phyloP scores from a whole-genome alignment of 2,113 vertebrate genomes.

The Chauna torquata region DNA sequence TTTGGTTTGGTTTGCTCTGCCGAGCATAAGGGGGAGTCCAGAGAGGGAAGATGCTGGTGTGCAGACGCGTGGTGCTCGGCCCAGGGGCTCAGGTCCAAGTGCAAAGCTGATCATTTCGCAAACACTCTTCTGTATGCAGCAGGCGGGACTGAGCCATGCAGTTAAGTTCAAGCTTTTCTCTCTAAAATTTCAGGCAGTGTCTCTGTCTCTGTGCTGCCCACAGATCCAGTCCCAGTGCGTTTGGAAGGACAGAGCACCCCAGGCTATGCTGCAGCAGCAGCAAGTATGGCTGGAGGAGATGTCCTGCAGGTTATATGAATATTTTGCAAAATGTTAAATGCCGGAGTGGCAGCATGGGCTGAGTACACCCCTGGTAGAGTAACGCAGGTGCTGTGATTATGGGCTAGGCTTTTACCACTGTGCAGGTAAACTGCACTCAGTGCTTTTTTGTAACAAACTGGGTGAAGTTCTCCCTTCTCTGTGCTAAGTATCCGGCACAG shows the following conservation, averaged over 20 bases:
- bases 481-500: neutral
- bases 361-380: neutral
- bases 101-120: neutral
- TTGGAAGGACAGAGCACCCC: neutral
- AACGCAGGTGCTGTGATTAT: neutral
- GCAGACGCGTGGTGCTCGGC: neutral
- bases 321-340: neutral
- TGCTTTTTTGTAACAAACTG: neutral
- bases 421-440: neutral
- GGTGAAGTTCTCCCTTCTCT: neutral
- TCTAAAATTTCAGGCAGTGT: neutral
- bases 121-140: fast-evolving
- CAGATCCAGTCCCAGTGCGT: neutral
- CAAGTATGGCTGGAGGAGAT: neutral
- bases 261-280: neutral
- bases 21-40: neutral
- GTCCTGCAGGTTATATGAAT: neutral
- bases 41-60: neutral
- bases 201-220: neutral
- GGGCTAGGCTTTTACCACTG: neutral
- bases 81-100: neutral
- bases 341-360: neutral
- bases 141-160: neutral
- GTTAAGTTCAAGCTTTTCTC: neutral
- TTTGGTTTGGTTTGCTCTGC: neutral